Evolutionary conservation across 2,888 invertebrate species (phyloP).

Genomic region (Coleophora deauratella): DNA sequence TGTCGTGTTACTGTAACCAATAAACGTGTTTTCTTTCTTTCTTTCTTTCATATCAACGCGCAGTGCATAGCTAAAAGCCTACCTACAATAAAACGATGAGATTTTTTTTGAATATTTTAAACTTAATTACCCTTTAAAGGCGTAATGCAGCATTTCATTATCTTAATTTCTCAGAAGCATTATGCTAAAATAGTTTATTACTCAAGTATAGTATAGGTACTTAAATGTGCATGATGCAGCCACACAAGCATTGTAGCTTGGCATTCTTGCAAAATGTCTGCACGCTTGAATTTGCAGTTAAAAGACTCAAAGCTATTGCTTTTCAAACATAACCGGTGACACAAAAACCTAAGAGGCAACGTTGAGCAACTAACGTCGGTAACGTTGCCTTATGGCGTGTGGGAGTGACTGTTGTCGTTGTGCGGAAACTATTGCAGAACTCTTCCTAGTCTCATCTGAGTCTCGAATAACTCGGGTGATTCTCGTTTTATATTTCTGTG

Average conservation of each 20-base stretch:
- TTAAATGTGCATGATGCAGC: conserved; percentile 1
- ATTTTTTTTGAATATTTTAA: no score
- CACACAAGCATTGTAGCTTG: conserved; percentile 1
- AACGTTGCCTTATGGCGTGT: conserved; percentile 18
- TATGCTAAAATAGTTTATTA: neutral
- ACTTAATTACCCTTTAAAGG: no score
- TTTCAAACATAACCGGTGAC: conserved; percentile 34
- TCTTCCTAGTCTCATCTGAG: conserved; percentile 41
- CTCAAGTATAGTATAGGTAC: no score
- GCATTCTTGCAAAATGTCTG: conserved; percentile 32
- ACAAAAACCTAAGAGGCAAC: conserved; percentile 28
- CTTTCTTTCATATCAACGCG: no score
- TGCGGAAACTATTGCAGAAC: conserved; percentile 44
- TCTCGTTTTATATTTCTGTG: neutral
- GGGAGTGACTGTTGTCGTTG: conserved; percentile 38
- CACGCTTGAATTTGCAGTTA: conserved; percentile 30
- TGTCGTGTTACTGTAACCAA: no score
- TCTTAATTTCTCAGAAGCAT: no score
- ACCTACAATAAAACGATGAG: no score
- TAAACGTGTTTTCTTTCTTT: no score
- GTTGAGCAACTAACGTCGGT: conserved; percentile 32
- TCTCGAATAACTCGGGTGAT: conserved; percentile 7
- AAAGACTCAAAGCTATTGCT: conserved; percentile 26
- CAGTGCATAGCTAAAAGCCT: no score
- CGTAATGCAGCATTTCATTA: no score